Conservation (phyloP, 2,888 invertebrate species). For the Nasonovia ribisnigri region DNA sequence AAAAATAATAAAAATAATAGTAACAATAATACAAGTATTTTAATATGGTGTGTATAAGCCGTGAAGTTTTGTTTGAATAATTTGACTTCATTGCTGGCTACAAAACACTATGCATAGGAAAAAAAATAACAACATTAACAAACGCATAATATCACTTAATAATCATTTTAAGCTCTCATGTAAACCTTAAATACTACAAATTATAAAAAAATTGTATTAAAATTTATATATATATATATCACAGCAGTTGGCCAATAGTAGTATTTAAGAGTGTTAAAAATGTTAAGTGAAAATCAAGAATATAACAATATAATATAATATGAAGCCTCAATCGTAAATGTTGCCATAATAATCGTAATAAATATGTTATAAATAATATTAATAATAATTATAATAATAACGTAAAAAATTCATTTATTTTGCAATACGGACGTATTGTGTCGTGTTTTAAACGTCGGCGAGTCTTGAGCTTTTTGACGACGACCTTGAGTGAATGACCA, state of each 20-base stretch:
- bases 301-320: slow-evolving; percentile 26
- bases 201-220: slow-evolving; percentile 15
- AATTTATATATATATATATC: slow-evolving; percentile 10
- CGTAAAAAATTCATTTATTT: slow-evolving; percentile 10
- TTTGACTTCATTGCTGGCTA: slow-evolving; percentile 49
- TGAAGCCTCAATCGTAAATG: neutral
- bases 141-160: slow-evolving; percentile 12
- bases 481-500: slow-evolving; percentile 90
- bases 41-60: slow-evolving; percentile 32
- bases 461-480: slow-evolving; percentile 86
- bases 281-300: slow-evolving; percentile 28
- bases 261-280: slow-evolving; percentile 26
- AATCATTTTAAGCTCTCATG: slow-evolving; percentile 38
- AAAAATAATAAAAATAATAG: slow-evolving; percentile 30
- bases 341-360: slow-evolving; percentile 13
- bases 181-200: slow-evolving; percentile 54
- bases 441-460: slow-evolving; percentile 85
- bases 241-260: slow-evolving; percentile 47
- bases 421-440: neutral
- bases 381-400: neutral
- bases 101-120: slow-evolving; percentile 1
- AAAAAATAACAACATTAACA: neutral
- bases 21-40: slow-evolving; percentile 4
- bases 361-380: neutral
- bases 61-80: slow-evolving; percentile 43